A percentile compares a stretch with the other conserved stretches of the same genome.
These are phyloP conservation scores for Cosmia pyralina DNA, from an alignment of 2,888 invertebrate species.

Conservation along the genomic window DNA sequence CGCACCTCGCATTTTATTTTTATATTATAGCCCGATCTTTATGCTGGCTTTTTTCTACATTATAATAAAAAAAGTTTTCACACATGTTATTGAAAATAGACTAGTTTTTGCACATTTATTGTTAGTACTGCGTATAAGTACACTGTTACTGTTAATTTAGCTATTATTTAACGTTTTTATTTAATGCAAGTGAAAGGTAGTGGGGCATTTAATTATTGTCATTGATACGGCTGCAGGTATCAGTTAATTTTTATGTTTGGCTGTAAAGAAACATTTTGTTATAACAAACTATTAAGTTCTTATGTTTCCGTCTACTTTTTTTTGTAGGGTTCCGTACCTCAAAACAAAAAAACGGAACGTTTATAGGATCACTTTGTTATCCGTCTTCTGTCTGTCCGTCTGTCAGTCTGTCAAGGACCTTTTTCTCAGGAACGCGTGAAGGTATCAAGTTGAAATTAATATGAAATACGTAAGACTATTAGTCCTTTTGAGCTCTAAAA, in stretches of 20 bases:
- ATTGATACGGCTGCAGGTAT: neutral
- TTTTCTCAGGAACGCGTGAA: too few species aligned
- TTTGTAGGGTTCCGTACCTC: too few species aligned
- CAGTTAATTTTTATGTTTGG: neutral
- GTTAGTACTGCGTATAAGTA: neutral
- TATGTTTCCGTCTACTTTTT: too few species aligned
- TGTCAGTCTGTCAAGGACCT: too few species aligned
- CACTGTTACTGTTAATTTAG: neutral
- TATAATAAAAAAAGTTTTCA: constrained; percentile 8
- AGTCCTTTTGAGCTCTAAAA: too few species aligned
- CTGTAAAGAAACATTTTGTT: neutral
- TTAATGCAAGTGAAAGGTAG: neutral
- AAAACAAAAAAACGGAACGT: too few species aligned
- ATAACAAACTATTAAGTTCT: neutral
- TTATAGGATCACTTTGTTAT: too few species aligned
- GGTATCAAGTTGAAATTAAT: too few species aligned
- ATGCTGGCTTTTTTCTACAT: constrained; percentile 2
- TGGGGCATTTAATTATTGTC: neutral
- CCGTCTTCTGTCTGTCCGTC: too few species aligned
- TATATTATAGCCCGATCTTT: neutral
- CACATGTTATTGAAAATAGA: constrained; percentile 14
- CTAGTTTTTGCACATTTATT: neutral
- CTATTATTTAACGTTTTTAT: neutral
- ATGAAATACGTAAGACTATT: too few species aligned
- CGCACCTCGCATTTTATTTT: constrained; percentile 13